These are phyloP conservation scores for Marronus borbonicus DNA, from an alignment of 2,888 invertebrate species.

Conservation along the genomic window DNA sequence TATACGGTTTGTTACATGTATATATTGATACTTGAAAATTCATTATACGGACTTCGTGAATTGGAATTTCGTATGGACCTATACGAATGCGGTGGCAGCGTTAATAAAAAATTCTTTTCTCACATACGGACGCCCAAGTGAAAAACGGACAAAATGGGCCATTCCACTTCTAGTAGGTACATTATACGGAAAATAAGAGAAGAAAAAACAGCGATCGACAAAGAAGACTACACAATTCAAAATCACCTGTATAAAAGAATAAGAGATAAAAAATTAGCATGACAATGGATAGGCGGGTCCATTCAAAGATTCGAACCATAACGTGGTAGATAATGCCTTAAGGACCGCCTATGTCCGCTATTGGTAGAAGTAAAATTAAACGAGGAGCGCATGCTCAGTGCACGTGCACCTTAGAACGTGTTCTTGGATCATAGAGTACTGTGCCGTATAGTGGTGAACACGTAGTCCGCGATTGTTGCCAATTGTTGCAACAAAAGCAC, in stretches of 20 bases:
- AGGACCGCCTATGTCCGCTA: slow-evolving; percentile 64
- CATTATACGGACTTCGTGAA: slow-evolving; percentile 46
- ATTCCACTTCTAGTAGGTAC: slow-evolving; percentile 47
- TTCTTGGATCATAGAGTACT: slow-evolving; percentile 64
- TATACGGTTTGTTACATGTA: slow-evolving; percentile 36
- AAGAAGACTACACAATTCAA: slow-evolving; percentile 64
- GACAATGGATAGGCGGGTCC: slow-evolving; percentile 68
- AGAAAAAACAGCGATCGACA: slow-evolving; percentile 49
- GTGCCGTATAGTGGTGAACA: slow-evolving; percentile 67
- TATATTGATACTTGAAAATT: slow-evolving; percentile 47
- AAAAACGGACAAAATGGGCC: slow-evolving; percentile 45
- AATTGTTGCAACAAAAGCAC: slow-evolving; percentile 50
- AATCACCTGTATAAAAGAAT: slow-evolving; percentile 71
- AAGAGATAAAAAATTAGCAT: slow-evolving; percentile 71
- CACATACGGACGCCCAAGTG: slow-evolving; percentile 39
- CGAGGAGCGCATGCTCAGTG: slow-evolving; percentile 63
- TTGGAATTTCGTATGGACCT: slow-evolving; percentile 42
- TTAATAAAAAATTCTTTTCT: slow-evolving; percentile 42
- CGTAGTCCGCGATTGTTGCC: slow-evolving; percentile 58
- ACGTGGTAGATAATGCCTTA: slow-evolving; percentile 67
- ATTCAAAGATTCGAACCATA: slow-evolving; percentile 66
- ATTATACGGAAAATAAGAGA: slow-evolving; percentile 49
- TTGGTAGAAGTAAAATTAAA: slow-evolving; percentile 62
- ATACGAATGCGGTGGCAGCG: slow-evolving; percentile 33
- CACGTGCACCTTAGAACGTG: slow-evolving; percentile 54